phyloP scores from a whole-genome alignment of 1,140 invertebrate species.

The Copidosoma floridanum region DNA sequence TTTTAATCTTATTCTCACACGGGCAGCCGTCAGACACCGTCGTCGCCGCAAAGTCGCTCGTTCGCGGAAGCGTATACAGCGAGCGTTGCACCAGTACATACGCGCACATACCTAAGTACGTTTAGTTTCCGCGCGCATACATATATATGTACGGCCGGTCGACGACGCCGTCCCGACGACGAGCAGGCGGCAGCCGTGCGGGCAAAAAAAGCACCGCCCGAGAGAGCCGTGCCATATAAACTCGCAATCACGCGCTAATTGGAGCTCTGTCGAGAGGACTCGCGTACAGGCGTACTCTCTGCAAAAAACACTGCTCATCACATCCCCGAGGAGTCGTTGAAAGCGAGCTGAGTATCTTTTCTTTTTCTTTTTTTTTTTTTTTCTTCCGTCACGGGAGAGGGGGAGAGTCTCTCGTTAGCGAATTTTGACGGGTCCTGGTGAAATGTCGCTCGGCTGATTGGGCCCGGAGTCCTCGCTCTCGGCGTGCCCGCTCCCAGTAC shows the following conservation, averaged over 20 bases:
- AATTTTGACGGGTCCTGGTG: constrained; percentile 3
- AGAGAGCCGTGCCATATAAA: background rate
- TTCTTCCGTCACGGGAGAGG: no score
- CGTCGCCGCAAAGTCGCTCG: background rate
- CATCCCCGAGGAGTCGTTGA: no score
- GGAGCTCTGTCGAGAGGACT: constrained; percentile 15
- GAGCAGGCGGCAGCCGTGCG: background rate
- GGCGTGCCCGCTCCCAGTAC: no score
- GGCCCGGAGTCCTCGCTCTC: no score
- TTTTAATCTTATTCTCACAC: background rate
- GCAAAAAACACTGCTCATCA: no score
- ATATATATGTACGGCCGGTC: no score
- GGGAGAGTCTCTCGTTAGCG: constrained; percentile 1
- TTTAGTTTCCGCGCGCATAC: constrained; percentile 19
- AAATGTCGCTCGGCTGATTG: no score
- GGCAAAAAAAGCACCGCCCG: constrained; percentile 1
- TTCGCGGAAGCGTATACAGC: constrained; percentile 55
- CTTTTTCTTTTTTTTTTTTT: no score
- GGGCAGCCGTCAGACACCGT: background rate
- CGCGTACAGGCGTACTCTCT: no score
- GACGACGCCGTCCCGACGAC: constrained; percentile 1
- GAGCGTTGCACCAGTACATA: no score
- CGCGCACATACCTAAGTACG: constrained; percentile 48
- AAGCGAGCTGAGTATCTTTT: no score
- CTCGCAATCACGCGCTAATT: constrained; percentile 23